Base-by-base conservation (phyloP, 2,888 invertebrate genomes). In the Melinaea marsaeus region DNA sequence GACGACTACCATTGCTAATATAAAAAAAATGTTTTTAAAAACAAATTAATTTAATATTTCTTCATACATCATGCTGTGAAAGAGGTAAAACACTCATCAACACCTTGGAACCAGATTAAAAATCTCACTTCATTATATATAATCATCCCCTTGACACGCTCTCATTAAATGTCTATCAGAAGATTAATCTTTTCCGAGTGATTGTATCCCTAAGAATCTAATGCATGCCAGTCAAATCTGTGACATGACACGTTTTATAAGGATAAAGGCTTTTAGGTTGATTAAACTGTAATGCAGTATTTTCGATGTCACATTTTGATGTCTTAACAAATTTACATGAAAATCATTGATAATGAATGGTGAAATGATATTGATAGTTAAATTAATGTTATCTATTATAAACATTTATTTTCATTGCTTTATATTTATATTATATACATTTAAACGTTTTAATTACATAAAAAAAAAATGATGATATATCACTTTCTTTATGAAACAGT, bases 161-260 rank as follows among this genome's bases (percentile, higher is more conserved):
- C 55, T 46, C 46, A 57, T 57, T n/a, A 11, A 37, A 9, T 37
- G 58, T 42, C 60, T 64, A 64, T 61, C 56, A 60, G 42, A 57
- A 34, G 45, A 37, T 35, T 62, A 64, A 66, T 62, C 55, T 64
- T 22, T 64, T 66, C 59, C 33, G 51, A 64, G 66, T 64, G 64
- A 64, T 57, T 57, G 48, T 55, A 61, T 61, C 56, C 35, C 57
- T 62, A 60, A 58, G 60, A 60, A 64, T 57, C 42, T 60, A 60
- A 66, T 62, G 62, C 64, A 57, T 48, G 60, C 67, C 66, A 66
- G 68, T 70, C 68, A 67, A 66, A 69, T 65, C 62, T 65, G 66
- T 64, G 67, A 68, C 65, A 64, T 34, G 62, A 55, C 57, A 58
- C 58, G 48, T 57, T 64, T 63, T 61, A 64, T 61, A 62, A 78